Percentiles rank a stretch among this genome's conserved stretches.
Conservation (phyloP, 2,797 vertebrate species). For the Sciurus carolinensis region DNA sequence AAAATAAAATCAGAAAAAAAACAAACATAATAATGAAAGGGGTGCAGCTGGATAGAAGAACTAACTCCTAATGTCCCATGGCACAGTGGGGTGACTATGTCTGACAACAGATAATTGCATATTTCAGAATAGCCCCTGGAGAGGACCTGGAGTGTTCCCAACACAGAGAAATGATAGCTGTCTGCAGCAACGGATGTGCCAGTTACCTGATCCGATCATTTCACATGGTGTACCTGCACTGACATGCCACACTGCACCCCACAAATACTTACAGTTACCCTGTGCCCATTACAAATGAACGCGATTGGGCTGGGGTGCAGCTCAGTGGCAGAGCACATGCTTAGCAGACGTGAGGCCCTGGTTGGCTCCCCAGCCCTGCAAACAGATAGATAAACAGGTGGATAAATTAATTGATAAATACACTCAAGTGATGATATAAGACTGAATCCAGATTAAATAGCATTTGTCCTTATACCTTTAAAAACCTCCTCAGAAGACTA, state of each 20-base stretch:
- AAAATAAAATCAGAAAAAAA: too few relatives aligned
- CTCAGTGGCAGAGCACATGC: neutral
- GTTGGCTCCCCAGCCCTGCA: neutral
- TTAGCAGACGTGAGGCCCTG: neutral
- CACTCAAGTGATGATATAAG: neutral
- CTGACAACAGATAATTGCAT: neutral
- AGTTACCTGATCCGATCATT: neutral
- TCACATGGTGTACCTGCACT: neutral
- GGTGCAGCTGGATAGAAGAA: neutral
- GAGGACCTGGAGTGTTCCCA: too few relatives aligned
- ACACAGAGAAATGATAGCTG: neutral
- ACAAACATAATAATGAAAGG: neutral
- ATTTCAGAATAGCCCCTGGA: neutral
- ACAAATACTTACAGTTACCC: neutral
- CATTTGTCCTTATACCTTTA: neutral
- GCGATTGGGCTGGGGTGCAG: neutral
- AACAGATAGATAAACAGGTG: neutral
- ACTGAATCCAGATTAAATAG: neutral
- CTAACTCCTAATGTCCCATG: neutral
- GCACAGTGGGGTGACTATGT: neutral
- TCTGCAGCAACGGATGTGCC: neutral
- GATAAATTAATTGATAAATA: neutral
- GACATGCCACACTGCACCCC: neutral
- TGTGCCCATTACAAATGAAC: neutral
- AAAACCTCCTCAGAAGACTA: too few relatives aligned